A percentile compares a stretch with the other conserved stretches of the same genome.
Conservation (phyloP, 2,113 vertebrate genomes). For the Oryzias javanicus region DNA sequence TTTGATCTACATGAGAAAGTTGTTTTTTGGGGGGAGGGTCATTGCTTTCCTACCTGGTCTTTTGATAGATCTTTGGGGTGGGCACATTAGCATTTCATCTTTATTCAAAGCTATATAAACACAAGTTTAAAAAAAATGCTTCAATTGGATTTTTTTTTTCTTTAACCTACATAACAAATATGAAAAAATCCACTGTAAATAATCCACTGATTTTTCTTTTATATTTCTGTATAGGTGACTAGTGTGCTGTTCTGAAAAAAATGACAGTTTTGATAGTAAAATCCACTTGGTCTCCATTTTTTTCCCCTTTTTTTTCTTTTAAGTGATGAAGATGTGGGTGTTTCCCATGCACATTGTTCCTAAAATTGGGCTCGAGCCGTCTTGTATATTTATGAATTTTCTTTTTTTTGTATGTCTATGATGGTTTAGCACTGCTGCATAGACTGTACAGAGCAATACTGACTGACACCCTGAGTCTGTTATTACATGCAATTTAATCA, state of each 20-base stretch:
- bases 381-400: conserved; percentile 64
- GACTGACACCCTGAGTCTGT: conserved; percentile 44
- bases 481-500: conserved; percentile 56
- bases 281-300: conserved; percentile 51
- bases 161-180: conserved; percentile 53
- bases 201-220: conserved; percentile 70
- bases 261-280: conserved; percentile 71
- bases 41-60: conserved; percentile 24
- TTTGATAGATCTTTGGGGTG: conserved; percentile 48
- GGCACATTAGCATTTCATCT: conserved; percentile 54
- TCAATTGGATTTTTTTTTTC: conserved; percentile 40
- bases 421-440: conserved; percentile 49
- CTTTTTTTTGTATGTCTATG: conserved; percentile 54
- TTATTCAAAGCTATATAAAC: conserved; percentile 50
- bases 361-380: conserved; percentile 50
- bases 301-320: conserved; percentile 37
- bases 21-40: conserved; percentile 44
- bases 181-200: conserved; percentile 75
- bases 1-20: conserved; percentile 42
- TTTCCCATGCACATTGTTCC: conserved; percentile 50
- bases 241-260: conserved; percentile 74
- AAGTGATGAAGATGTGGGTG: conserved; percentile 46
- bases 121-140: conserved; percentile 50
- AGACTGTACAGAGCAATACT: conserved; percentile 68
- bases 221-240: conserved; percentile 78